Percentiles rank a stretch among this genome's conserved stretches.
Conservation (phyloP, 2,888 invertebrate species). For the Eupithecia exiguata region DNA sequence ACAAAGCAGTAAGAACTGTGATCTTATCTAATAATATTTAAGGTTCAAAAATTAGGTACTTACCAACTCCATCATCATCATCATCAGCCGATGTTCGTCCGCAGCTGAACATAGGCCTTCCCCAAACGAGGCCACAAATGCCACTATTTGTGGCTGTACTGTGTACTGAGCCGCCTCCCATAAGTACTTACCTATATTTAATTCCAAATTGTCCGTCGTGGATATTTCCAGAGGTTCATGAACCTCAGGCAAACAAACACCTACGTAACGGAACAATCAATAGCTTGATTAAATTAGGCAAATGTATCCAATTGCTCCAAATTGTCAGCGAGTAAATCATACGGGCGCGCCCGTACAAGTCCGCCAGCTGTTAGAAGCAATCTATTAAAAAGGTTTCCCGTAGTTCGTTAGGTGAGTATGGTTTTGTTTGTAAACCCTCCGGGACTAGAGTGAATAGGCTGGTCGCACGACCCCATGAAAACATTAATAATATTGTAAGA, state of each 20-base stretch:
- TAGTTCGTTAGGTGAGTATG: slow-evolving; percentile 47
- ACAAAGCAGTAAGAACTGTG: too few species aligned
- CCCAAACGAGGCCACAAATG: too few species aligned
- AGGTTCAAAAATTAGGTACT: too few species aligned
- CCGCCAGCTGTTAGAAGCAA: slow-evolving; percentile 72
- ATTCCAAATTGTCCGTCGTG: not conserved
- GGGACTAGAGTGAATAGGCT: slow-evolving; percentile 35
- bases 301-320: slow-evolving; percentile 70
- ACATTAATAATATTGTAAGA: not conserved
- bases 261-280: slow-evolving; percentile 38
- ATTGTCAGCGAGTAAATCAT: slow-evolving; percentile 66
- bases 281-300: slow-evolving; percentile 59
- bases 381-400: slow-evolving; percentile 83
- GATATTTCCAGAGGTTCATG: slow-evolving; percentile 11
- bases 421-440: slow-evolving; percentile 38
- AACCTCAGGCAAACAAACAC: slow-evolving; percentile 20
- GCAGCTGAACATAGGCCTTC: too few species aligned
- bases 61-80: too few species aligned
- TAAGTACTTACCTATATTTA: not conserved
- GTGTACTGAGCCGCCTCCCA: too few species aligned
- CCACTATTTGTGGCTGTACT: too few species aligned
- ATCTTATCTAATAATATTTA: not conserved
- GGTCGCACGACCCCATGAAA: not conserved
- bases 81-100: too few species aligned
- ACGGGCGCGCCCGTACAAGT: slow-evolving; percentile 78